Evolutionary conservation across 1,140 invertebrate species (phyloP), one percentile per base, ranked within the genome.

Genomic region (Odontomachus brunneus): DNA sequence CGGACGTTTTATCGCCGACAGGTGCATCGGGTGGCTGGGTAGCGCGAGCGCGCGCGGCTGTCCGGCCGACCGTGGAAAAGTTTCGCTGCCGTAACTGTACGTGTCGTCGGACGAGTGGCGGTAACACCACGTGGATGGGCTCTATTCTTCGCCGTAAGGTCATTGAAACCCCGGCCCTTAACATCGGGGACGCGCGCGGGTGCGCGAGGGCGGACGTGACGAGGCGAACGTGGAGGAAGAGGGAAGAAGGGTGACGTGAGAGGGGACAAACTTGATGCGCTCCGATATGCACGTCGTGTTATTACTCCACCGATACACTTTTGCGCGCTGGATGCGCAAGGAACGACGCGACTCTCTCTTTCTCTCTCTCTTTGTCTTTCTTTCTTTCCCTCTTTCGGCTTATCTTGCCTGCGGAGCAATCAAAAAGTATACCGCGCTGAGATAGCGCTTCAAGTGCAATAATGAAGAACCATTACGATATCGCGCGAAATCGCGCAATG

Each of bases 141-240:
- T 84, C 24, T 51, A 60, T 69, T 62, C 57, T 69, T 63, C 66
- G 29, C 5, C 12, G 17, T 22, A 71, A 69, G 49, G 66, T 84
- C 65, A 81, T 44, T 63, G 75, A 65, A 71, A 84, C 81, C 59
- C 24, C 22, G 55, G 19, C 38, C 1, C 19, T 51, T 44, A 57
- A 24, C 24, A 33, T 33, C 11, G 65, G 12, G 19, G 69, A 49
- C 1, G 38, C 22, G 14, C 19, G 14, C 11, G 65, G 12, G 19
- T 69, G 29, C 1, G 38, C 22, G 14, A 15, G 14, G 15, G 26
- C n/a, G 59, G 26, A 44, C 38, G 44, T 51, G n/a, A 66, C 19
- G 19, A 67, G 53, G 24, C 5, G 22, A 48, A 12, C 29, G n/a
- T n/a, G n/a, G 29, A 33, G 29, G 29, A 33, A 33, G 29, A 67